These are phyloP conservation scores for Cheirogaleus medius DNA, from an alignment of 2,113 vertebrate genomes.

Conservation along the genomic window DNA sequence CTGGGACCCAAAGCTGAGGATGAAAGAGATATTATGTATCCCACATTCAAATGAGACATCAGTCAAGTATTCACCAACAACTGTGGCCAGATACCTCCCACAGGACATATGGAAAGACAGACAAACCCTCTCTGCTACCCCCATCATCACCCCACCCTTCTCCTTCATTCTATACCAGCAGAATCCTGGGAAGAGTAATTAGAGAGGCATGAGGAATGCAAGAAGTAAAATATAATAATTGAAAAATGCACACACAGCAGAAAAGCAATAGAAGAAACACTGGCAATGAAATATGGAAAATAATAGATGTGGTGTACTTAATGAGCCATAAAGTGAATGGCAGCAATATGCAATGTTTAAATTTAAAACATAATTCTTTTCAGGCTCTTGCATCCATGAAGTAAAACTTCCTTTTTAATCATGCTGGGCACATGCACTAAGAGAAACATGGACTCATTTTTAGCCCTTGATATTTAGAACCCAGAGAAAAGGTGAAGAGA, in stretches of 20 bases:
- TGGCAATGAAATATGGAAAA: constrained; percentile 23
- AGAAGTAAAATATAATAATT: background rate
- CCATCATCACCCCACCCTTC: background rate
- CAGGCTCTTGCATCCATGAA: background rate
- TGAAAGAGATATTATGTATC: background rate
- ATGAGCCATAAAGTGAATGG: constrained; percentile 25
- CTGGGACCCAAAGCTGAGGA: background rate
- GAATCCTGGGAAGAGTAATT: background rate
- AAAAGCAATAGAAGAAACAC: background rate
- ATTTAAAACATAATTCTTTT: background rate
- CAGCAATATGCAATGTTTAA: background rate
- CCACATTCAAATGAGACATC: background rate
- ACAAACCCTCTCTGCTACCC: background rate
- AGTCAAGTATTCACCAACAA: background rate
- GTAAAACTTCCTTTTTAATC: background rate
- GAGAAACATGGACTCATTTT: background rate
- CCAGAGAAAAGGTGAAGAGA: background rate
- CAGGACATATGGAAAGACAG: background rate
- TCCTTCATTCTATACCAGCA: background rate
- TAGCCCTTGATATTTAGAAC: background rate
- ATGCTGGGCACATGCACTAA: background rate
- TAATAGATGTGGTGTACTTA: background rate
- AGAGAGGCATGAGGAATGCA: background rate
- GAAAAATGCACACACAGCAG: background rate
- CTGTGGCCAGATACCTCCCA: background rate